Evolutionary conservation across 2,888 invertebrate species (phyloP).

Genomic region (Drymonia ruficornis): DNA sequence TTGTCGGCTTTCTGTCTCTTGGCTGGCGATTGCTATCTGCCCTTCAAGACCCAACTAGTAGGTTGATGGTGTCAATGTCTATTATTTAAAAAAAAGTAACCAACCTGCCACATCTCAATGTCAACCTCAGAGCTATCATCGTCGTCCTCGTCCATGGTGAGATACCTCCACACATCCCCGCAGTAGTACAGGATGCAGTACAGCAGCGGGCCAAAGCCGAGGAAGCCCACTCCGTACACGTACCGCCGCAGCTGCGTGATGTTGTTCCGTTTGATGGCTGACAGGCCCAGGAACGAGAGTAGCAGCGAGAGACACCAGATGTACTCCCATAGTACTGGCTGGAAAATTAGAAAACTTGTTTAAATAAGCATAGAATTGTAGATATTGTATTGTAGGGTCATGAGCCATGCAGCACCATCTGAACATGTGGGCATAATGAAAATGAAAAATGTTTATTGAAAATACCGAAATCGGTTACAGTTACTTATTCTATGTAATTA

Average conservation of each 20-base stretch:
- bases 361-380: too few relatives aligned
- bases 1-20: too few relatives aligned
- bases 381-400: too few relatives aligned
- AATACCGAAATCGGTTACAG: too few relatives aligned
- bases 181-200: constrained; percentile 94
- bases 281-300: constrained; percentile 93
- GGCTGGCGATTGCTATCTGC: too few relatives aligned
- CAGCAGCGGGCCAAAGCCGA: constrained; percentile 92
- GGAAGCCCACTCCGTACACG: constrained; percentile 87
- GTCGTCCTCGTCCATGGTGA: constrained; percentile 81
- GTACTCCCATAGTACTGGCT: constrained; percentile 97
- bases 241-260: constrained; percentile 90
- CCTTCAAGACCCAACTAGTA: too few relatives aligned
- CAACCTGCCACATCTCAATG: constrained; percentile 93
- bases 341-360: constrained; percentile 48
- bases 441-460: too few relatives aligned
- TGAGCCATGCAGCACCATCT: too few relatives aligned
- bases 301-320: constrained; percentile 94
- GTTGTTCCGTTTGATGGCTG: constrained; percentile 94
- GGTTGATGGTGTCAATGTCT: too few relatives aligned
- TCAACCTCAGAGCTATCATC: constrained; percentile 84
- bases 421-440: too few relatives aligned
- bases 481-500: too few relatives aligned
- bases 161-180: constrained; percentile 92
- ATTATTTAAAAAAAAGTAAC: background rate